Conservation (phyloP, 2,888 invertebrate genomes). For the Cerastis leucographa region DNA sequence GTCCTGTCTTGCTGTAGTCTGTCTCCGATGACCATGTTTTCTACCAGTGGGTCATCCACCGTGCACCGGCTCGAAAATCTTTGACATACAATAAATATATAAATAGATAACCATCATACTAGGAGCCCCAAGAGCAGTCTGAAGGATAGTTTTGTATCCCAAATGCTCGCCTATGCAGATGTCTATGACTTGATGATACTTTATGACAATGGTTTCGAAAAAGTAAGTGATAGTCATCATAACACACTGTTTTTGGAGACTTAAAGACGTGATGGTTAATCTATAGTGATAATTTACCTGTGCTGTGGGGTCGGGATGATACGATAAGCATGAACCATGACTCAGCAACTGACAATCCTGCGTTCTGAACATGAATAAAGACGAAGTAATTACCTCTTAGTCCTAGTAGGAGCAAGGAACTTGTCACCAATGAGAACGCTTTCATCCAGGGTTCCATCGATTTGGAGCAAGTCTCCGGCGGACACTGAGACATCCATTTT, state of each 20-base stretch:
- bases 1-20: constrained; percentile 75
- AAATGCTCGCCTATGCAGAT: background rate
- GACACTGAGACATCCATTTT: constrained; percentile 88
- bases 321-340: constrained; percentile 14
- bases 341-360: background rate
- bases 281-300: constrained; percentile 17
- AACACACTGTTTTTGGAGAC: background rate
- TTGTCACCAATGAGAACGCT: constrained; percentile 88
- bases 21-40: constrained; percentile 85
- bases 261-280: background rate
- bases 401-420: constrained; percentile 76
- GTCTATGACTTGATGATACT: background rate
- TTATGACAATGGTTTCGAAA: background rate
- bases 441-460: constrained; percentile 88
- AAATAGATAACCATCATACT: constrained; percentile 28
- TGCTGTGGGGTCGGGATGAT: background rate
- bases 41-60: constrained; percentile 87
- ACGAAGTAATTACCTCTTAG: constrained; percentile 78
- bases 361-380: background rate
- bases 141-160: background rate
- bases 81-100: constrained; percentile 65
- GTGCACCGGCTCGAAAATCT: constrained; percentile 86
- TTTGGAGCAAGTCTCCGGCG: constrained; percentile 87
- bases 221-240: background rate
- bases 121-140: background rate